Evolutionary conservation across 2,888 invertebrate genomes (phyloP).

Genomic region (Bimastos eiseni): DNA sequence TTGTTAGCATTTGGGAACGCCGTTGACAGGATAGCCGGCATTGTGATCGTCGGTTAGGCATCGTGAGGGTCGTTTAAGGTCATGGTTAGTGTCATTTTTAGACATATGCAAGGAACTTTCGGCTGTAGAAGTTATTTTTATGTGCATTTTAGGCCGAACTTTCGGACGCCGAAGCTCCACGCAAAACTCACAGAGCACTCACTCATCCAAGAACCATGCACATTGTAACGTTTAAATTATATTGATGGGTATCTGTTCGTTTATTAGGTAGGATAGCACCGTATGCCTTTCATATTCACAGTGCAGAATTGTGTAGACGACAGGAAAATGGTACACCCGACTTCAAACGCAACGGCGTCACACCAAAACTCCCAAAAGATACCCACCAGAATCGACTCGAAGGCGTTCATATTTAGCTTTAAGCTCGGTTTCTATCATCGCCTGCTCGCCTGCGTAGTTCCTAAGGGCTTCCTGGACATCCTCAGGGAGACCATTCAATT

Average conservation of each 20-base stretch:
- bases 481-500: neutral
- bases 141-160: no score
- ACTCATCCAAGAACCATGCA: neutral
- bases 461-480: neutral
- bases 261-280: neutral
- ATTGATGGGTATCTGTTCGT: neutral
- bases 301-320: neutral
- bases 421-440: constrained; percentile 13
- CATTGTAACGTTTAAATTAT: neutral
- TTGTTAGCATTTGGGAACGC: no score
- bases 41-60: no score
- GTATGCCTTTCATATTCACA: neutral
- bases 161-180: no score
- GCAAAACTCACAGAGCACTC: neutral
- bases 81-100: no score
- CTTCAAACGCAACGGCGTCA: neutral
- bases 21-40: no score
- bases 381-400: constrained; percentile 31
- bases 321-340: neutral
- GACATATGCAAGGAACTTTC: no score
- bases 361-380: neutral
- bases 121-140: no score
- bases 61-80: no score
- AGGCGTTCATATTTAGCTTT: constrained; percentile 29
- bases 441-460: neutral